Base-by-base conservation (phyloP, 2,888 invertebrate species). In the Lycocerus yunnanus region DNA sequence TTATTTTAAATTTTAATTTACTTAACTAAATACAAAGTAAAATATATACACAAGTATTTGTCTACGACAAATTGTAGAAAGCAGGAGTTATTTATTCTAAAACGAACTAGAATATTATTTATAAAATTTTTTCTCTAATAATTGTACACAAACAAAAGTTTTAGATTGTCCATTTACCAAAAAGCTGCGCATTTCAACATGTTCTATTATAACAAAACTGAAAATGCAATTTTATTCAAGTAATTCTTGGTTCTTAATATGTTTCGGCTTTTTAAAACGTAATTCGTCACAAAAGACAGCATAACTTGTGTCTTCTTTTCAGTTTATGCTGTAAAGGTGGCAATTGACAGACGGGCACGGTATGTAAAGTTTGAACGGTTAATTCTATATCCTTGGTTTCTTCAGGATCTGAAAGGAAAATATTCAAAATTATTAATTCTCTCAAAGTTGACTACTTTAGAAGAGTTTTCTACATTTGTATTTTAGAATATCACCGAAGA, bases 371-470 rank as follows among this genome's bases (percentile, higher is more conserved):
- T 18, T 94, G 94, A n/a, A 96, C 94, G 0, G 95, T 95, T 79
- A 96, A 91, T 85, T 96, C 95, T 77, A 96, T 94, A 85, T 95
- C 96, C 86, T 95, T 94, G 58, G 94, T 93, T 78, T 94, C 93
- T 82, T 93, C 93, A 71, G 92, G 92, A 78, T 93, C 94, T 92
- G 87, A 9, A 88, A 88, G 16, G 69, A 75, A 71, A 80, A 59
- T 70, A 71, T 73, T 69, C 11, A 21, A 21, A 21, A 14, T 27
- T 20, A 27, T 27, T 69, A 63, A 15, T 70, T 27, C 11, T 13
- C 21, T 21, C 9, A 8, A 8, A n/a, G n/a, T n/a, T n/a, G n/a
- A n/a, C n/a, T n/a, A n/a, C n/a, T n/a, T n/a, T n/a, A n/a, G n/a
- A n/a, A n/a, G n/a, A n/a, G n/a, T n/a, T n/a, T n/a, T n/a, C n/a